Evolutionary conservation across 2,113 vertebrate species (phyloP).

Genomic region (Antechinus stuartii): DNA sequence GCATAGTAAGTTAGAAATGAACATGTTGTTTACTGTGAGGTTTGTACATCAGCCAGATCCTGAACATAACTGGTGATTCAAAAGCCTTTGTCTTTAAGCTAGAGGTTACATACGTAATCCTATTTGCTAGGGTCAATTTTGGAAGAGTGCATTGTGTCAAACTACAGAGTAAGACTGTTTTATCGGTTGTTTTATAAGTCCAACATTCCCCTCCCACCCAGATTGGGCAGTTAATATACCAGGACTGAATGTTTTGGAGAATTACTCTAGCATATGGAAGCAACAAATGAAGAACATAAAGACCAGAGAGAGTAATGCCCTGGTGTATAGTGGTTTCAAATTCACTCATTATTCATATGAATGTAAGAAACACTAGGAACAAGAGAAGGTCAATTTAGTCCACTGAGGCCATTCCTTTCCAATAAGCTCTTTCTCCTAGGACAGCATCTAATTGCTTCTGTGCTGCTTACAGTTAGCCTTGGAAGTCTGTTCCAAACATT

Average conservation of each 20-base stretch:
- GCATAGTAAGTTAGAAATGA: neutral
- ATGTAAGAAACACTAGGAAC: constrained; percentile 9
- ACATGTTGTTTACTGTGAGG: neutral
- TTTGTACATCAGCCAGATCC: neutral
- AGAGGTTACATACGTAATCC: neutral
- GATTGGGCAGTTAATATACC: constrained; percentile 37
- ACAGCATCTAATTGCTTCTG: constrained; percentile 53
- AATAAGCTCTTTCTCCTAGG: constrained; percentile 33
- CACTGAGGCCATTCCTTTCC: constrained; percentile 34
- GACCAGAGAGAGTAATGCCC: neutral
- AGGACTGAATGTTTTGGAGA: constrained; percentile 34
- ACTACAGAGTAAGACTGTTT: neutral
- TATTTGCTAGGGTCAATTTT: neutral
- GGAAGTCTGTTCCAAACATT: constrained; percentile 52
- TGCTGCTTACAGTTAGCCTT: constrained; percentile 42
- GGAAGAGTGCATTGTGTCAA: neutral
- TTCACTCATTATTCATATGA: constrained; percentile 27
- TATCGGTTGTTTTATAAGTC: constrained; percentile 28
- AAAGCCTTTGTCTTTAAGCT: neutral
- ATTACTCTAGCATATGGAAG: constrained; percentile 54
- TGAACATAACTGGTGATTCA: neutral
- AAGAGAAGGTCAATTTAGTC: constrained; percentile 41
- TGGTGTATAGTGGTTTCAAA: constrained; percentile 24
- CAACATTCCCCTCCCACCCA: constrained; percentile 49
- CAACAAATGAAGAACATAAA: constrained; percentile 56